Conservation (phyloP, 37 sponge, comb jelly and placozoan species). For the Hexactinellida sp. region DNA sequence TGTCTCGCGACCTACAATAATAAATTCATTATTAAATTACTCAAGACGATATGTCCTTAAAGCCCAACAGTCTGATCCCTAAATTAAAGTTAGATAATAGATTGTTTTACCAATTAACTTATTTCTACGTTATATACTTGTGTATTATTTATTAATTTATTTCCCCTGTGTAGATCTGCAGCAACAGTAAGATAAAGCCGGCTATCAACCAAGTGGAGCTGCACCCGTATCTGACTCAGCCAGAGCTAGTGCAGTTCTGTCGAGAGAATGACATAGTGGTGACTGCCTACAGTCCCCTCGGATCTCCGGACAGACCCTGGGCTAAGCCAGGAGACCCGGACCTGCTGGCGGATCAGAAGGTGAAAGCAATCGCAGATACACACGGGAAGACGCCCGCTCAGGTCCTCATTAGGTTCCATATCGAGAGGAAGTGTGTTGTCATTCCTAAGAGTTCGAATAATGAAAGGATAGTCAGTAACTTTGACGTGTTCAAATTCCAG, state of each 20-base stretch:
- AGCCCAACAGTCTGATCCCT: no score
- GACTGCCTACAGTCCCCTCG: constrained; percentile 67
- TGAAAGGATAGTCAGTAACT: constrained; percentile 50
- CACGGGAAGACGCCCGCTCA: constrained; percentile 62
- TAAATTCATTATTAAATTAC: no score
- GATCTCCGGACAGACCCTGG: constrained; percentile 71
- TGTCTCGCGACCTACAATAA: no score
- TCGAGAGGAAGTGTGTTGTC: constrained; percentile 55
- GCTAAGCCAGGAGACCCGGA: constrained; percentile 60
- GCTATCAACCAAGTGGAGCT: constrained; percentile 65
- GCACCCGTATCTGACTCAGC: constrained; percentile 74
- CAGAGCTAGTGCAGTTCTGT: constrained; percentile 35
- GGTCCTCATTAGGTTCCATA: constrained; percentile 56
- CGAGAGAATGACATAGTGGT: constrained; percentile 31
- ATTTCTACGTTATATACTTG: no score
- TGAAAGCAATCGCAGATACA: constrained; percentile 46
- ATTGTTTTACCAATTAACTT: no score
- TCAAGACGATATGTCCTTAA: no score
- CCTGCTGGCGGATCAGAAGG: constrained; percentile 49
- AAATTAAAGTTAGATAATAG: no score
- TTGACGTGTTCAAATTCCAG: constrained; percentile 24
- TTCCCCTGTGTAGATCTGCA: not conserved
- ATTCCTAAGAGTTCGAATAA: constrained; percentile 74
- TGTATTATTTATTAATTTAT: no score
- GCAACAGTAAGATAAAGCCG: constrained; percentile 45